These are phyloP conservation scores for Tyria jacobaeae DNA, from an alignment of 2,888 invertebrate species.

Conservation along the genomic window DNA sequence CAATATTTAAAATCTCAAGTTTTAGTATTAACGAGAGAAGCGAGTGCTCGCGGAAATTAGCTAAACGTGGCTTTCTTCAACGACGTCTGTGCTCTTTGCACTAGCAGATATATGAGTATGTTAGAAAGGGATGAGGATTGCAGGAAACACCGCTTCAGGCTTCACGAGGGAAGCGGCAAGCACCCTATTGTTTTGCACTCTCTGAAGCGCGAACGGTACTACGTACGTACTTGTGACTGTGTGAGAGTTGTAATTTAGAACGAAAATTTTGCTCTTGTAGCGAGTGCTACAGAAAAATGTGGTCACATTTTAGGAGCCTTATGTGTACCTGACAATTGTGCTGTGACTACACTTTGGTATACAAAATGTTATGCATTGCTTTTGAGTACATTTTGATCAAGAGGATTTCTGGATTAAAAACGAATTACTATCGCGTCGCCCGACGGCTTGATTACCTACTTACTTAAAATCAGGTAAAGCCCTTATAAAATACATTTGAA, in stretches of 20 bases:
- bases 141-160: conserved; percentile 80
- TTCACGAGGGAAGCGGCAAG: conserved; percentile 78
- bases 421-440: too few species aligned
- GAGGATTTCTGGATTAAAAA: too few species aligned
- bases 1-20: conserved; percentile 62
- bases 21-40: conserved; percentile 66
- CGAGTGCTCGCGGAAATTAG: conserved; percentile 81
- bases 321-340: too few species aligned
- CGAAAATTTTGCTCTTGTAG: conserved; percentile 62
- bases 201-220: conserved; percentile 74
- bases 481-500: too few species aligned
- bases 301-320: too few species aligned
- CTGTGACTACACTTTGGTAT: too few species aligned
- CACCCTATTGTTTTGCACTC: conserved; percentile 84
- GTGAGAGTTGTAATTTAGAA: conserved; percentile 71
- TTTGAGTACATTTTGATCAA: too few species aligned
- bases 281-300: too few species aligned
- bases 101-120: conserved; percentile 40
- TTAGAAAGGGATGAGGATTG: conserved; percentile 59
- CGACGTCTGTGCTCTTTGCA: conserved; percentile 59
- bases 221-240: conserved; percentile 59
- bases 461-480: too few species aligned
- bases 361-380: too few species aligned
- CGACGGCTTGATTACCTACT: too few species aligned
- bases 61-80: conserved; percentile 79